Evolutionary conservation across 2,888 invertebrate species (phyloP).

Genomic region (Volucella inanis): DNA sequence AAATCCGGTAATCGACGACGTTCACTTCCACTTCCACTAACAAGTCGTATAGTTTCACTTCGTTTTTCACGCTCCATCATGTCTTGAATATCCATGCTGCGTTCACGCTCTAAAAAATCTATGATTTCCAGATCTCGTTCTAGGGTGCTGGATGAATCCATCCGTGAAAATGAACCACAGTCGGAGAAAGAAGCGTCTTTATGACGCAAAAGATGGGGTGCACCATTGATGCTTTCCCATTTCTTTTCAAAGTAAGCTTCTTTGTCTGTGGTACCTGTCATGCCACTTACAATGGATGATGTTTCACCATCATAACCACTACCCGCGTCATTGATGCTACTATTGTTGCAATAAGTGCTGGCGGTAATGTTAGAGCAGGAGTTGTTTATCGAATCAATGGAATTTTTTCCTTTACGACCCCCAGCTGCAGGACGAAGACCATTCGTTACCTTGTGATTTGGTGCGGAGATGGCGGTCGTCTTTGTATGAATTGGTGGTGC

Average conservation of each 20-base stretch:
- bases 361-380: conserved; percentile 82
- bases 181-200: conserved; percentile 82
- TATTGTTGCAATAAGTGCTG: conserved; percentile 81
- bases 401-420: conserved; percentile 75
- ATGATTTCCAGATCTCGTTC: conserved; percentile 83
- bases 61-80: conserved; percentile 81
- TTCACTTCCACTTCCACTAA: conserved; percentile 76
- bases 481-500: conserved; percentile 44
- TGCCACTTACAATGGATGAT: conserved; percentile 82
- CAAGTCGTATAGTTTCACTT: conserved; percentile 78
- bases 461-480: conserved; percentile 29
- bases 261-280: conserved; percentile 77
- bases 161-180: conserved; percentile 79
- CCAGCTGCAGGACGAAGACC: conserved; percentile 43
- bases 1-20: conserved; percentile 81
- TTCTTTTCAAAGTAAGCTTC: conserved; percentile 77
- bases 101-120: conserved; percentile 82
- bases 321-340: conserved; percentile 79
- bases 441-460: conserved; percentile 59
- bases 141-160: conserved; percentile 80
- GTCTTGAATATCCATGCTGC: conserved; percentile 82
- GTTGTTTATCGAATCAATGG: conserved; percentile 79
- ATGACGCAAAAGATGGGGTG: conserved; percentile 75
- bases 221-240: conserved; percentile 74
- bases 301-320: conserved; percentile 81